A percentile compares a stretch with the other conserved stretches of the same genome.
These are phyloP conservation scores for Diadegma fenestrale DNA, from an alignment of 2,888 invertebrate species.

Conservation along the genomic window DNA sequence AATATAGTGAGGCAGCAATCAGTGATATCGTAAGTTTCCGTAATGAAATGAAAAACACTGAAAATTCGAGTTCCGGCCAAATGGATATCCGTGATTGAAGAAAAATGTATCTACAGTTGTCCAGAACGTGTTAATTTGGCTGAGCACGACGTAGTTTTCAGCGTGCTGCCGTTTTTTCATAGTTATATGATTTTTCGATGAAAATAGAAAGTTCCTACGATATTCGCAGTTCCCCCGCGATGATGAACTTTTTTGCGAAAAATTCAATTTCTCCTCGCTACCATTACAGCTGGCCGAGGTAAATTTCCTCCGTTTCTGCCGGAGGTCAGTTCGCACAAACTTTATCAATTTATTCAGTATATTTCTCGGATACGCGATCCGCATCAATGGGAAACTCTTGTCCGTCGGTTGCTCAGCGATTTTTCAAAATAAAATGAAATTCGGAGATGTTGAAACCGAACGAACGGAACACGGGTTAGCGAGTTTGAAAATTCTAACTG, in stretches of 20 bases:
- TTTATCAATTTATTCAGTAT: not conserved
- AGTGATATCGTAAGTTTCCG: conserved; percentile 28
- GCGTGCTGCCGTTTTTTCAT: conserved; percentile 74
- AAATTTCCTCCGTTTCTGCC: conserved; percentile 82
- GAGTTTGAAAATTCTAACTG: not conserved
- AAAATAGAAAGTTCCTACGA: conserved; percentile 74
- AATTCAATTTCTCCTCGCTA: conserved; percentile 84
- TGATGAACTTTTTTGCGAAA: conserved; percentile 86
- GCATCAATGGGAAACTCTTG: too few species aligned
- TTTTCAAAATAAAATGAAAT: not conserved
- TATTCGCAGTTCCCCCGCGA: conserved; percentile 86
- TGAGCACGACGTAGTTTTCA: conserved; percentile 58
- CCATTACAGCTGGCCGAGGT: conserved; percentile 84
- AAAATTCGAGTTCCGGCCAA: not conserved
- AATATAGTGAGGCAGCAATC: conserved; percentile 85
- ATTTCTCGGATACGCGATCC: not conserved
- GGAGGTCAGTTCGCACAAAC: conserved; percentile 74
- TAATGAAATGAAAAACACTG: too few species aligned
- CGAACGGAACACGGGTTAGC: not conserved
- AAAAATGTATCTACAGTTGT: conserved; percentile 57
- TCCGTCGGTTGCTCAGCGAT: not conserved
- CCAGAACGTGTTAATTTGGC: not conserved
- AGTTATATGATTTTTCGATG: conserved; percentile 74
- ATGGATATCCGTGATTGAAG: not conserved
- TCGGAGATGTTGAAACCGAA: not conserved